A percentile compares a stretch with the other conserved stretches of the same genome.
These are phyloP conservation scores for Leptosomus discolor DNA, from an alignment of 2,113 vertebrate genomes.

Conservation along the genomic window DNA sequence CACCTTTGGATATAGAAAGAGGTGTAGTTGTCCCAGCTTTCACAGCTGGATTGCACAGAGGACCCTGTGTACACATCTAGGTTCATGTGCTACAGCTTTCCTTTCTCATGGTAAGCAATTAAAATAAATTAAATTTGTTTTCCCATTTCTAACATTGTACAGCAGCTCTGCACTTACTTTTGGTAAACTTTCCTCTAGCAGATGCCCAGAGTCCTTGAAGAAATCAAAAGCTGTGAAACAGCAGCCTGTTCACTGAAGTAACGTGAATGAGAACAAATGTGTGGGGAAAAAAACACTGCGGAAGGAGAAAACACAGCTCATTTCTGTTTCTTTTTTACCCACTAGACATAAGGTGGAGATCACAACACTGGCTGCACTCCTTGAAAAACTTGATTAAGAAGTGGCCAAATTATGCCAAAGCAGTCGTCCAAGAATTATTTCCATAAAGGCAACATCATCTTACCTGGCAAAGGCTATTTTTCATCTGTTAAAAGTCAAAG, in stretches of 20 bases:
- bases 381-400: conserved; percentile 10
- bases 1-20: not conserved
- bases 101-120: not conserved
- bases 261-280: not conserved
- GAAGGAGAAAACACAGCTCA: not conserved
- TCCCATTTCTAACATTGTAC: not conserved
- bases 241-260: not conserved
- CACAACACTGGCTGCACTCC: not conserved
- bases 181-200: not conserved
- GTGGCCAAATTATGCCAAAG: not conserved
- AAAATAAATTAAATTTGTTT: not conserved
- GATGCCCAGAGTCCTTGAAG: not conserved
- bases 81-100: not conserved
- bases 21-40: not conserved
- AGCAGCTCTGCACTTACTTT: not conserved
- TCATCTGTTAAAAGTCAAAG: conserved; percentile 13
- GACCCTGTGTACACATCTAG: not conserved
- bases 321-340: not conserved
- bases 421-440: not conserved
- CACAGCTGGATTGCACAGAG: not conserved
- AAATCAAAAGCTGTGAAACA: not conserved
- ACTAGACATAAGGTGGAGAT: not conserved
- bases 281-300: not conserved
- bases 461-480: not conserved
- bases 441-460: not conserved